phyloP scores from a whole-genome alignment of 2,797 vertebrate species.

The Aselliscus stoliczkanus region DNA sequence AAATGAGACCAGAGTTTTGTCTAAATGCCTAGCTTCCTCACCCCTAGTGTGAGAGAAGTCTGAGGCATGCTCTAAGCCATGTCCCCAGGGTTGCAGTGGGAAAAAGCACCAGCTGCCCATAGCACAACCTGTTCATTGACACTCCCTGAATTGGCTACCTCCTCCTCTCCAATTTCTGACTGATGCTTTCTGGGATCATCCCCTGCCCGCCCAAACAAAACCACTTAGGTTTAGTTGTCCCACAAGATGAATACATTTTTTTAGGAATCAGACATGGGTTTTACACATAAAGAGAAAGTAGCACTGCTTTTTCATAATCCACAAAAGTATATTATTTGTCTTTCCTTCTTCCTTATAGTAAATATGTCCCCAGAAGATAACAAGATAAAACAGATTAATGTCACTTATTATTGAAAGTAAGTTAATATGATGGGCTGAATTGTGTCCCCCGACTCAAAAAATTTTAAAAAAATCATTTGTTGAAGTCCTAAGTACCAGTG shows the following conservation, averaged over 20 bases:
- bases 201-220: not conserved
- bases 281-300: not conserved
- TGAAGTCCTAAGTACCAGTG: not conserved
- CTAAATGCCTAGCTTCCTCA: not conserved
- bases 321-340: not conserved
- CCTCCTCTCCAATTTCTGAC: not conserved
- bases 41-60: not conserved
- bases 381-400: not conserved
- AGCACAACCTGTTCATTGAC: rapidly evolving
- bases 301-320: not conserved
- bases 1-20: not conserved
- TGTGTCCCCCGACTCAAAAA: not conserved
- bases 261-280: not conserved
- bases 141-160: too few species aligned
- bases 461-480: rapidly evolving
- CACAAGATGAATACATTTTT: not conserved
- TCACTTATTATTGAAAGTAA: not conserved
- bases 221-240: not conserved
- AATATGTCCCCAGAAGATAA: not conserved
- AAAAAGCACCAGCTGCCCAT: not conserved
- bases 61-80: not conserved
- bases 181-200: not conserved
- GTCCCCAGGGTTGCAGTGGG: rapidly evolving
- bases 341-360: not conserved
- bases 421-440: not conserved